These are phyloP conservation scores for Masticophis lateralis DNA, from an alignment of 2,797 vertebrate species.

Conservation along the genomic window DNA sequence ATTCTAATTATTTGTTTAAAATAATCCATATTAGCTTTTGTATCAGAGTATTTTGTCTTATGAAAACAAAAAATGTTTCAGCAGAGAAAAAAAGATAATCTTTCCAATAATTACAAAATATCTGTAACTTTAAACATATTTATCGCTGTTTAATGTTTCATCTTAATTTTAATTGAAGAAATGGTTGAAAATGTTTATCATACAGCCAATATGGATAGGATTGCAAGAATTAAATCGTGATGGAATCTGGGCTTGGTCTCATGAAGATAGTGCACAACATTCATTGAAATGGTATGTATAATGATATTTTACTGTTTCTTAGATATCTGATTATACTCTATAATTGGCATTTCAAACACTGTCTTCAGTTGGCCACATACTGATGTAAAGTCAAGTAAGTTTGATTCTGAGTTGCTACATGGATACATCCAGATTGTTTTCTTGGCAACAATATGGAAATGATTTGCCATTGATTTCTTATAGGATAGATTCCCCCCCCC, in stretches of 20 bases:
- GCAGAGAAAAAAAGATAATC: neutral
- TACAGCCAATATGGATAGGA: neutral
- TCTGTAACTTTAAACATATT: neutral
- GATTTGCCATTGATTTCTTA: neutral
- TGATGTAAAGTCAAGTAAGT: neutral
- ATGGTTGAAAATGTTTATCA: slow-evolving; percentile 5
- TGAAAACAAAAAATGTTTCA: neutral
- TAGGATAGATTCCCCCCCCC: neutral
- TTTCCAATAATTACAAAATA: neutral
- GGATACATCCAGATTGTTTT: neutral
- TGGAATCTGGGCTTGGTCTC: slow-evolving; percentile 13
- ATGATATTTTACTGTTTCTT: neutral
- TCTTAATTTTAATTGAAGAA: slow-evolving; percentile 3
- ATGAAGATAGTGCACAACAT: slow-evolving; percentile 5
- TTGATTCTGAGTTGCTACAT: neutral
- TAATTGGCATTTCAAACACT: neutral
- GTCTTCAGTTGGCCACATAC: neutral
- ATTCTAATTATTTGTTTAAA: neutral
- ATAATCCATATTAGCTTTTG: neutral
- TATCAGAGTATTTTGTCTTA: neutral
- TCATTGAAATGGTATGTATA: slow-evolving; percentile 15
- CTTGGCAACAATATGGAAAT: neutral
- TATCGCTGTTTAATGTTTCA: neutral
- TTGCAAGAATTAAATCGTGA: slow-evolving; percentile 15
- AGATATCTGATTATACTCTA: too few species aligned